Evolutionary conservation across 2,797 vertebrate species (phyloP).

Genomic region (Parambassis ranga): DNA sequence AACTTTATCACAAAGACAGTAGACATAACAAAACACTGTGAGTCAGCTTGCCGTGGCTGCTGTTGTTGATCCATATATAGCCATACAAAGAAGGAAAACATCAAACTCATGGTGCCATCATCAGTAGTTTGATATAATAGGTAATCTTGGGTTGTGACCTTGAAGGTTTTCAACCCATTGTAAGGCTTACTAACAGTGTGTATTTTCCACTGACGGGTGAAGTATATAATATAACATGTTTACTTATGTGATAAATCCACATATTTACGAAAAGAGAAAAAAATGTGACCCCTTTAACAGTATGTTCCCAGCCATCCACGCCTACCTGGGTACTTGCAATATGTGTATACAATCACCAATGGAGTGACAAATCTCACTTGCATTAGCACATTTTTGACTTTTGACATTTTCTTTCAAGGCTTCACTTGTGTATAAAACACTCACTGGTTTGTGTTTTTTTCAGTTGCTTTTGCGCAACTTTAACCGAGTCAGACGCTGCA

Average conservation of each 20-base stretch:
- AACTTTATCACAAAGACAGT: slow-evolving; percentile 53
- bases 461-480: slow-evolving; percentile 94
- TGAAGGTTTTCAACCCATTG: neutral
- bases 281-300: neutral
- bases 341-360: neutral
- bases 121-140: slow-evolving; percentile 10
- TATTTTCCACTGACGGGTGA: neutral
- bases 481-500: slow-evolving; percentile 87
- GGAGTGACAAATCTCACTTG: neutral
- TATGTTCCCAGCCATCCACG: neutral
- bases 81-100: neutral
- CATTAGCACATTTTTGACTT: neutral
- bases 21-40: slow-evolving; percentile 39
- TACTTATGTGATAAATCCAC: neutral
- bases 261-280: neutral
- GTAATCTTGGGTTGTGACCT: slow-evolving; percentile 23
- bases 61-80: slow-evolving; percentile 29
- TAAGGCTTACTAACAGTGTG: neutral
- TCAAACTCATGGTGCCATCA: neutral
- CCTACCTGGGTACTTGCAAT: neutral
- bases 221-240: neutral
- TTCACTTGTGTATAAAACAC: neutral
- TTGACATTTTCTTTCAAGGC: too few species aligned
- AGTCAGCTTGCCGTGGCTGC: slow-evolving; percentile 4
- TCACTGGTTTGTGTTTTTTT: slow-evolving; percentile 5